Base-by-base conservation (phyloP, 2,888 invertebrate species). In the Xestia ashworthii region DNA sequence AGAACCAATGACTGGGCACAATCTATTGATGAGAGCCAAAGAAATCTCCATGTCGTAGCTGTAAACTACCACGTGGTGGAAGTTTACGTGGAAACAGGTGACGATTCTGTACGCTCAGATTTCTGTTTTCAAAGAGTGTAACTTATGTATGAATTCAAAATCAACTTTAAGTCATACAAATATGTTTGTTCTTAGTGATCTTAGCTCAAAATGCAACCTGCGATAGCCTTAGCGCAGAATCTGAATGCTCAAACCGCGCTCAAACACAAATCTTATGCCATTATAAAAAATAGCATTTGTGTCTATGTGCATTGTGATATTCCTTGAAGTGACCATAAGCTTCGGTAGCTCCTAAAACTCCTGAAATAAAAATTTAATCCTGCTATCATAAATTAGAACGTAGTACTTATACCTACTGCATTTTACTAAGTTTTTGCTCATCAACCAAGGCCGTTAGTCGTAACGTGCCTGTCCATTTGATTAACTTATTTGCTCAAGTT, bases 401-500 rank as follows among this genome's bases (percentile, higher is more conserved):
- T 50, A 38, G 12, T 19, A 60, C 38, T n/a, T 46, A 64, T 53
- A 11, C 0, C 1, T 44, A 44, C 44, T n/a, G 41, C 48, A 46
- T 81, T 44, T 50, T 16, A 16, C 16, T 9, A 1, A n/a, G 5
- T 79, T 19, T 48, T 22, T 55, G 41, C 25, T 32, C 22, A 44
- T 25, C 16, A 68, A 25, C 38, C 78, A 65, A 64, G 71, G 78
- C 5, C 71, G 44, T 38, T 14, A 9, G 72, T 44, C 64, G 46
- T n/a, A n/a, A n/a, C n/a, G n/a, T 60, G 60, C 55, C 46, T 46
- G 62, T 5, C 55, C 38, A 55, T 58, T 64, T 58, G 19, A 81
- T 76, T 44, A 76, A 58, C 16, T 60, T 80, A 82, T 74, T 74
- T 84, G n/a, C 32, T 12, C 67, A 74, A 58, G 70, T 71, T 84